A percentile compares a stretch with the other conserved stretches of the same genome.
Conservation (phyloP, 2,797 vertebrate species). For the Dendrocincla tyrannina region DNA sequence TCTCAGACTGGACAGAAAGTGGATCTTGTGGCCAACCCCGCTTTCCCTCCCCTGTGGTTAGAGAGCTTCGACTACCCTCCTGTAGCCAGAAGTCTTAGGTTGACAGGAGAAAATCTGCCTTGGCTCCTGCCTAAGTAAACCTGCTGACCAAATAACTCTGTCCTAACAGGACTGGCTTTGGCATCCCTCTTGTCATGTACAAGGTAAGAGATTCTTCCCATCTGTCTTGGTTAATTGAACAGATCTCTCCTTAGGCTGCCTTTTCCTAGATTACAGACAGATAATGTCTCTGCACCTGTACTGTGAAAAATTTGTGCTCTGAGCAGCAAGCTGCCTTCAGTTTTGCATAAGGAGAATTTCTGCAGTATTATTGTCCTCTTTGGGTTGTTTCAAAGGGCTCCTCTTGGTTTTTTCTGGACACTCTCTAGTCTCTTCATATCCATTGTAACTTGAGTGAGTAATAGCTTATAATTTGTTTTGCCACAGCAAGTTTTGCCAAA, state of each 20-base stretch:
- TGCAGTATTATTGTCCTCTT: background rate
- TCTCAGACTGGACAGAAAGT: accelerated
- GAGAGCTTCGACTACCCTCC: background rate
- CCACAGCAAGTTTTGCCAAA: background rate
- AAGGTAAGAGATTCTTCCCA: background rate
- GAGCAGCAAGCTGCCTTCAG: background rate
- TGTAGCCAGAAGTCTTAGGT: background rate
- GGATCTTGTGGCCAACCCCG: background rate
- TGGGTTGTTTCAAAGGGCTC: background rate
- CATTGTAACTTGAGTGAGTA: background rate
- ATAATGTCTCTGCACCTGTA: background rate
- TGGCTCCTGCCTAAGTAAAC: background rate
- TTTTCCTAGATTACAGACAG: background rate
- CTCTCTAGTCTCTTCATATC: background rate
- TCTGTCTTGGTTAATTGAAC: background rate
- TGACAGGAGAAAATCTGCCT: background rate
- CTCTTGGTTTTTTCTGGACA: background rate
- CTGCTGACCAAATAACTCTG: background rate
- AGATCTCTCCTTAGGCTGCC: background rate
- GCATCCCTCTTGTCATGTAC: background rate
- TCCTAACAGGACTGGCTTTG: background rate
- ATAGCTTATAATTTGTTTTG: background rate
- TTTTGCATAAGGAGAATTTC: background rate
- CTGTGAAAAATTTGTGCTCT: background rate
- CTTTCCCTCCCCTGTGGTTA: background rate